These are phyloP conservation scores for Lasioglossum calceatum DNA, from an alignment of 2,888 invertebrate genomes.

Conservation along the genomic window DNA sequence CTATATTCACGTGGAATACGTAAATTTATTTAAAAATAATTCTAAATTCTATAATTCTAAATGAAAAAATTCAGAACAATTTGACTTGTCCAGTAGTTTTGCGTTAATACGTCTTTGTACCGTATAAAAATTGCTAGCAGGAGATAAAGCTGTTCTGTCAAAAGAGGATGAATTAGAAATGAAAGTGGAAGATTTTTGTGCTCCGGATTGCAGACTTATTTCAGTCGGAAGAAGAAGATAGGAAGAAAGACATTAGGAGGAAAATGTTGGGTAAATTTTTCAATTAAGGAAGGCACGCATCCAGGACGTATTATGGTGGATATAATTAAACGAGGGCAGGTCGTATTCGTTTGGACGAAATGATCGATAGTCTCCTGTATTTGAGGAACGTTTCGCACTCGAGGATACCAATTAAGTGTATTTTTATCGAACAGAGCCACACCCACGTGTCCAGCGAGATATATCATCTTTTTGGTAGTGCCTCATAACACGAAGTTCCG, in stretches of 20 bases:
- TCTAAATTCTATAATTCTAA: background rate
- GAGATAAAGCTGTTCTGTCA: background rate
- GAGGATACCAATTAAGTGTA: constrained; percentile 69
- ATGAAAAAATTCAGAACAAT: background rate
- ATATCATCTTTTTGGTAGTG: constrained; percentile 70
- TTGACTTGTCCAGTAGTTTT: background rate
- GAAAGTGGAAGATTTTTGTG: background rate
- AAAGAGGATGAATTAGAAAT: background rate
- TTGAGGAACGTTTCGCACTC: constrained; percentile 52
- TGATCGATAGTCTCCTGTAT: constrained; percentile 66
- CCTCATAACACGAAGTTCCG: constrained; percentile 68
- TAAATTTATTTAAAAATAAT: background rate
- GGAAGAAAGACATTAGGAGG: background rate
- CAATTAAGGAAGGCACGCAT: constrained; percentile 22
- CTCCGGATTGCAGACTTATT: background rate
- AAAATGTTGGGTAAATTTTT: background rate
- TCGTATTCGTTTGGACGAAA: constrained; percentile 50
- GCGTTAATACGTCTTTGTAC: too few species aligned
- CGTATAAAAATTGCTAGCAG: background rate
- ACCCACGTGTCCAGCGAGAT: constrained; percentile 61
- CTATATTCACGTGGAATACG: background rate
- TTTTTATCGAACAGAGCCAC: constrained; percentile 71
- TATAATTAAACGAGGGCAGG: constrained; percentile 65
- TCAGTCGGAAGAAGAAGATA: background rate
- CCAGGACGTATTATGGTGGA: constrained; percentile 21